Evolutionary conservation across 2,113 vertebrate genomes (phyloP).

Genomic region (Propithecus coquereli): DNA sequence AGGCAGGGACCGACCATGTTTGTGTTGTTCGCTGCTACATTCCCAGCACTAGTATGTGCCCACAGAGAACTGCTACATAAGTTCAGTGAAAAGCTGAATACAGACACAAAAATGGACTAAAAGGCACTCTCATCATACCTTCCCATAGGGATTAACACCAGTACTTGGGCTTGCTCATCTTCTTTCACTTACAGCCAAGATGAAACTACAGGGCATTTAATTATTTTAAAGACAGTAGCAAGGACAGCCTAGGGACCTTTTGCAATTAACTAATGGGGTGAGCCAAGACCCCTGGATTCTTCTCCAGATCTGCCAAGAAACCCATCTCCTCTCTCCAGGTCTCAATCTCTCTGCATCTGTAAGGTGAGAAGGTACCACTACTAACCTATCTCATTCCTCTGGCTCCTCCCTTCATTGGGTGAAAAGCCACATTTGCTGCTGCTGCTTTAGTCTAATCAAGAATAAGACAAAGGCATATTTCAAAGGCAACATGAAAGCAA

Average conservation of each 20-base stretch:
- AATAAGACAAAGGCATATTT: neutral
- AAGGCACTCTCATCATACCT: neutral
- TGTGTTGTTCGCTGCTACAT: neutral
- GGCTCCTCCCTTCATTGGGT: neutral
- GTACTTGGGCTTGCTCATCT: neutral
- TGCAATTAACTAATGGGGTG: neutral
- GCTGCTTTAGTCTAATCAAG: neutral
- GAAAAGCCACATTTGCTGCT: neutral
- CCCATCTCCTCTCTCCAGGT: neutral
- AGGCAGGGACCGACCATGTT: neutral
- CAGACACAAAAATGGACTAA: neutral
- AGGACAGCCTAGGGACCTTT: neutral
- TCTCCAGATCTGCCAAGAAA: neutral
- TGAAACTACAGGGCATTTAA: neutral
- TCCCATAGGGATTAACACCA: neutral
- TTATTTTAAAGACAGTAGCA: neutral
- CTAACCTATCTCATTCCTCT: neutral
- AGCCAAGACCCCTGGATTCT: neutral
- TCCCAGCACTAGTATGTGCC: neutral
- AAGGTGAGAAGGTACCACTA: neutral
- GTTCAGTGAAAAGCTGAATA: neutral
- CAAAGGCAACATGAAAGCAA: neutral
- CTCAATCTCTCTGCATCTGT: neutral
- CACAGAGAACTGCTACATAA: too few species aligned
- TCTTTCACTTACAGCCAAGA: neutral